Base-by-base conservation (phyloP, 2,113 vertebrate species). In the Trematomus loennbergii region DNA sequence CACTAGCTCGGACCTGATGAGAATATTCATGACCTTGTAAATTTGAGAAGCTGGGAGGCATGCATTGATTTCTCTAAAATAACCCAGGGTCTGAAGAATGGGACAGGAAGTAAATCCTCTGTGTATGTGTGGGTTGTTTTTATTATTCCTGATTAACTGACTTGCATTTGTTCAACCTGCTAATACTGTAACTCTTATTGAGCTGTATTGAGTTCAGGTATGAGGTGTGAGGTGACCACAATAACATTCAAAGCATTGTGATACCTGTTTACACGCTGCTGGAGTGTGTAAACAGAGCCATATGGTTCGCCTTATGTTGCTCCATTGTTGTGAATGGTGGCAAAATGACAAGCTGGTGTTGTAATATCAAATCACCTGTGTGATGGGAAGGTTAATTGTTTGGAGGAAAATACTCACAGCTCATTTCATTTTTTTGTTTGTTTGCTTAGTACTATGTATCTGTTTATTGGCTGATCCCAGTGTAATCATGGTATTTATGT, bases 11-110 rank as follows among this genome's bases (percentile, higher is more conserved):
- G 18, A 89, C 91, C 86, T 89, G 90, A 89, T 25, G 60, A 52
- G 91, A 93, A 94, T 94, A 92, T 92, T 90, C 85, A 93, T 92
- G 82, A 82, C 12, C 7, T 55, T 67, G 72, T 85, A 46, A 72
- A 66, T 87, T 79, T 81, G 74, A 84, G 72, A 40, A 81, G 72
- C 67, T 7, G 1, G 57, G 75, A 82, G 62, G 75, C 73, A 78
- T 16, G n/a, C 75, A 88, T 88, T 71, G 83, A 90, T 87, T 83
- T 40, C 54, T 88, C 67, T 82, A 60, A 81, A 90, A 90, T 63
- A 84, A 87, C 69, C 62, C 66, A 55, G 25, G 50, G 67, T 81
- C 60, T 52, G 63, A 72, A 52, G 46, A 77, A 65, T 58, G 33
- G 59, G 45, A 68, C 15, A 53, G 13, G 7, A 29, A 46, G 20